Evolutionary conservation across 2,113 vertebrate genomes (phyloP).

Genomic region (Apaloderma vittatum): DNA sequence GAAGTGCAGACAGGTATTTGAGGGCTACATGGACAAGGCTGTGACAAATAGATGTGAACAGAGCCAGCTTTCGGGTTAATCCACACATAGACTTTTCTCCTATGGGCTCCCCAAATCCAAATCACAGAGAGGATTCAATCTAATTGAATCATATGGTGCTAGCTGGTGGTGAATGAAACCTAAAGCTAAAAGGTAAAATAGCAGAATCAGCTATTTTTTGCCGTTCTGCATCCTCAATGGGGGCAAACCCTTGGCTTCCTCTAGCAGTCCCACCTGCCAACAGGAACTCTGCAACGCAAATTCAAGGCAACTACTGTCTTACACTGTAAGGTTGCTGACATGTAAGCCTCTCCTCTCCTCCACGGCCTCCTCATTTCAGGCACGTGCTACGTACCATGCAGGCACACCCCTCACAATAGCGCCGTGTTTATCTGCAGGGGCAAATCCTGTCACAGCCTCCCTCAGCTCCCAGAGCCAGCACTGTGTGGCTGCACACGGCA

Average conservation of each 20-base stretch:
- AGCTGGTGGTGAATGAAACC: neutral
- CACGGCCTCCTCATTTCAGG: neutral
- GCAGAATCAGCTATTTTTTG: neutral
- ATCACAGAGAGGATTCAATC: neutral
- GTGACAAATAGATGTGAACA: neutral
- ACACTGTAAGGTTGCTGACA: no score
- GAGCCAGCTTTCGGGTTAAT: neutral
- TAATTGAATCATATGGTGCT: neutral
- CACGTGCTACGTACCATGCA: neutral
- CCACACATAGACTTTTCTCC: neutral
- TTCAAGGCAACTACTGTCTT: neutral
- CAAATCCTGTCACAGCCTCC: neutral
- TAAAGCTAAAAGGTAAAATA: neutral
- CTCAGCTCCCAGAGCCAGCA: neutral
- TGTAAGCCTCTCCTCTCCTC: no score
- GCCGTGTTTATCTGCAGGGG: neutral
- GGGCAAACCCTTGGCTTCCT: neutral
- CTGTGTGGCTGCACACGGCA: neutral
- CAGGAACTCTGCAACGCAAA: neutral
- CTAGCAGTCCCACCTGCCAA: neutral
- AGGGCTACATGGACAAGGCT: neutral
- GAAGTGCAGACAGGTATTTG: neutral
- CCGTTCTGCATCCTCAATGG: neutral
- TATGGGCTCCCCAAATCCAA: neutral
- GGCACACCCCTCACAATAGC: neutral